Base-by-base conservation (phyloP, 2,113 vertebrate species). In the Tor tambroides region DNA sequence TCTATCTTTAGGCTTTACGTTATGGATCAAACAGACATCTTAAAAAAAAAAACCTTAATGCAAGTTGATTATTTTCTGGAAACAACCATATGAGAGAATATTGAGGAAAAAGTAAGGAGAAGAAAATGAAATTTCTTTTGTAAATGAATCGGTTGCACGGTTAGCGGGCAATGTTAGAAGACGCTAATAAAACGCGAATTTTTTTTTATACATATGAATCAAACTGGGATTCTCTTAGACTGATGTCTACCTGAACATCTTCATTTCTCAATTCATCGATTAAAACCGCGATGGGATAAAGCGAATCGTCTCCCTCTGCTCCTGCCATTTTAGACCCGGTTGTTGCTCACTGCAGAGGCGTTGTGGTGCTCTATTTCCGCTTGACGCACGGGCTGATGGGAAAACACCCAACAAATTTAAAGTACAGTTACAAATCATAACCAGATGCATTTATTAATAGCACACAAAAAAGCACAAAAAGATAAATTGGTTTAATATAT, bases 211-310 rank as follows among this genome's bases (percentile, higher is more conserved):
- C 26, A 49, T 1, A 21, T 71, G 1, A 69, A 69, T 82, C 2
- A 21, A 69, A 35, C 19, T 35, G 28, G 28, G 7, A 1, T 14
- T 71, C 2, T 71, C 19, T 63, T 38, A 19, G 35, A 10, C 15
- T 63, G 0, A 21, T 3, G 26, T 28, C 15, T 92, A 97, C 96
- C 96, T 97, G 97, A 28, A 97, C 96, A 74, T 97, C 97, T 83
- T 97, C 97, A 79, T 97, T 97, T 86, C 97, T 94, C 88, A 97
- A 94, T 89, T 97, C 97, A 51, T 97, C 97, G 88, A 97, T 97
- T 85, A 97, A 95, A 92, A 97, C 96, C 2, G 96, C 97, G 85
- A 97, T 97, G 38, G 96, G 97, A 87, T 97, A 97, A 0, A 97
- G 95, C 80, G 97, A 97, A 80, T 97, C 97, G 88, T 97, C 97